Evolutionary conservation across 1,140 invertebrate species (phyloP).

Genomic region (Sminthurinus signatus): DNA sequence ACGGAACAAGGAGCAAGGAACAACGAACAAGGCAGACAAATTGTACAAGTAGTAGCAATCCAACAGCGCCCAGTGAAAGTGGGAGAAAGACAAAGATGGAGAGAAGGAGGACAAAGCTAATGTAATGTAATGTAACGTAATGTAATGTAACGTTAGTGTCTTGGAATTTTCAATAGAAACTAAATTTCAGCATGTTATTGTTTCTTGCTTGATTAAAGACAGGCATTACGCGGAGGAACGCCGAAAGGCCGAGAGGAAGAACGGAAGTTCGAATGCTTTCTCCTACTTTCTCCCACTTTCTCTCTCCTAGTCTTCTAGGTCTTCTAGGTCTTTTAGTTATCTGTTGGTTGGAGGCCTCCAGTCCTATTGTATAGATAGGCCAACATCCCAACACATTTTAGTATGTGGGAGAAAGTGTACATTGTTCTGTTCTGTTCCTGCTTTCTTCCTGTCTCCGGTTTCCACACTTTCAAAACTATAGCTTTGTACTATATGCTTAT

Average conservation of each 20-base stretch:
- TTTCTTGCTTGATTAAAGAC: slow-evolving; percentile 37
- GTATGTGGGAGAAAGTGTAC: too few species aligned
- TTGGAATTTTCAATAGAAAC: slow-evolving; percentile 24
- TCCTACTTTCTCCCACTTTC: background rate
- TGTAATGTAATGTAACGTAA: background rate
- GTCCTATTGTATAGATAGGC: too few species aligned
- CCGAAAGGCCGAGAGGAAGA: too few species aligned
- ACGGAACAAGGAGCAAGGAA: too few species aligned
- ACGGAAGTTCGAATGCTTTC: background rate
- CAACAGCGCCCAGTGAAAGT: background rate
- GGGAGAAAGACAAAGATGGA: background rate
- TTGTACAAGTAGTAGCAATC: too few species aligned
- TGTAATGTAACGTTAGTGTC: slow-evolving; percentile 16
- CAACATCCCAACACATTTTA: too few species aligned
- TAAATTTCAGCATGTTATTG: slow-evolving; percentile 25
- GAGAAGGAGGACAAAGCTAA: background rate
- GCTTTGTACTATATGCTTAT: too few species aligned
- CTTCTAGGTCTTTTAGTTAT: background rate
- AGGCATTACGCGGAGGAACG: slow-evolving; percentile 18
- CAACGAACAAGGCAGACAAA: too few species aligned
- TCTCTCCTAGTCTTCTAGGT: background rate
- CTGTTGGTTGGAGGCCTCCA: background rate
- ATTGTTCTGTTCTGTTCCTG: too few species aligned
- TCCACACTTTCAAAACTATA: too few species aligned
- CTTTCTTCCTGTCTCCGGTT: too few species aligned